phyloP scores from a whole-genome alignment of 2,113 vertebrate species.

The Suncus etruscus region DNA sequence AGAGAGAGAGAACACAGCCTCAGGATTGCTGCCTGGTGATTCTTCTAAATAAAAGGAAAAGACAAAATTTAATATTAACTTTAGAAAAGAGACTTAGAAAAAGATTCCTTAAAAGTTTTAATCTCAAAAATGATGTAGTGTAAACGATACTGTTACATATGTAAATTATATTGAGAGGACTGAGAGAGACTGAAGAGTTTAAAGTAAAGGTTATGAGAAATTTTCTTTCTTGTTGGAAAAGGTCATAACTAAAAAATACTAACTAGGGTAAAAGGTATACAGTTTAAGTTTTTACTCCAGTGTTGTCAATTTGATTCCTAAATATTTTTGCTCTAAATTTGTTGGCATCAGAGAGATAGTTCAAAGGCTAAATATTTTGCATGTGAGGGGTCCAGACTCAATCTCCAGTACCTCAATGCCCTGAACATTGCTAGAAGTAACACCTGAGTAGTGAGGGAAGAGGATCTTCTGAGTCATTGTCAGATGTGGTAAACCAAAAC shows the following conservation, averaged over 20 bases:
- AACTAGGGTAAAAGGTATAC: neutral
- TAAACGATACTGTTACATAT: neutral
- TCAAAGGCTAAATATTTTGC: no score
- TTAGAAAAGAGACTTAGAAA: neutral
- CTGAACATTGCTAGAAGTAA: no score
- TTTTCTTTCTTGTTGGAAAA: constrained; percentile 1
- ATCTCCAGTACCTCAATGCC: no score
- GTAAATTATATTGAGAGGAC: neutral
- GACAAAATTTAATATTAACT: neutral
- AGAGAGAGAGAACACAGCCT: neutral
- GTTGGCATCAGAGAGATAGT: no score
- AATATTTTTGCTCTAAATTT: no score
- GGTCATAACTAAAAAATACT: neutral
- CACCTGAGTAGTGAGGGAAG: no score
- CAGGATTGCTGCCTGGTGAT: neutral
- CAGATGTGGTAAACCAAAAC: no score
- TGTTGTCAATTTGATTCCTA: no score
- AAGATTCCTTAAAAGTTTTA: neutral
- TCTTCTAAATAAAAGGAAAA: neutral
- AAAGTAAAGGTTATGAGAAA: neutral
- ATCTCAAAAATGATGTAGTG: neutral
- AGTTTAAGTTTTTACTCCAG: no score
- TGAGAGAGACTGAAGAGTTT: neutral
- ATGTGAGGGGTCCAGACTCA: no score
- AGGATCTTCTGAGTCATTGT: no score